These are phyloP conservation scores for Babylonia areolata DNA, from an alignment of 1,140 invertebrate species.

Conservation along the genomic window DNA sequence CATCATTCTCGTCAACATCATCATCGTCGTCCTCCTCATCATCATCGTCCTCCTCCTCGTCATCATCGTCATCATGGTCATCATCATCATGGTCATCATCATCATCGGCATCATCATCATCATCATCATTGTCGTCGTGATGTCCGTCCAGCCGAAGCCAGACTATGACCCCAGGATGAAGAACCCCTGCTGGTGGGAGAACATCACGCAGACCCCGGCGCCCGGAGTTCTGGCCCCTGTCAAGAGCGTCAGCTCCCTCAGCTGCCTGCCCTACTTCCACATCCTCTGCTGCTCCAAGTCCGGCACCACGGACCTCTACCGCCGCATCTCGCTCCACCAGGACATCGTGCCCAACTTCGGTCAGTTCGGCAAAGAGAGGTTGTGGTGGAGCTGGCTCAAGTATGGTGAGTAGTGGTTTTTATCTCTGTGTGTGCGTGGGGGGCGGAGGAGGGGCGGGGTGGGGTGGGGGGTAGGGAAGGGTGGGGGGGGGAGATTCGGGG, in stretches of 20 bases:
- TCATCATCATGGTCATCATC: too few relatives aligned
- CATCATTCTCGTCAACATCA: too few relatives aligned
- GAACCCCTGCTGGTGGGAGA: conserved; percentile 67
- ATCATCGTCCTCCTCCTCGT: too few relatives aligned
- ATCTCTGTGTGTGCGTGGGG: too few relatives aligned
- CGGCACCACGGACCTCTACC: conserved; percentile 66
- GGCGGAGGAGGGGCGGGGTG: too few relatives aligned
- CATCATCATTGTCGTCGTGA: not conserved
- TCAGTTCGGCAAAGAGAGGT: conserved; percentile 60
- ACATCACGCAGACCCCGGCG: conserved; percentile 12
- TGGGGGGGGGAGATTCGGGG: too few relatives aligned
- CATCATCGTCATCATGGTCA: too few relatives aligned
- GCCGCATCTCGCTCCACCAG: conserved; percentile 57
- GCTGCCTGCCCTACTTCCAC: conserved; percentile 67
- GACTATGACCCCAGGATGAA: conserved; percentile 46
- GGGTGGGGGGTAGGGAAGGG: too few relatives aligned
- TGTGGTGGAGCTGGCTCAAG: conserved; percentile 67
- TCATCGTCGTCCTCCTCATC: too few relatives aligned
- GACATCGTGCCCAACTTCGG: conserved; percentile 58
- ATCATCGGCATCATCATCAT: too few relatives aligned
- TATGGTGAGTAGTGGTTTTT: conserved; percentile 53
- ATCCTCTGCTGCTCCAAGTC: conserved; percentile 66
- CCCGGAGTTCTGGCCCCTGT: not conserved
- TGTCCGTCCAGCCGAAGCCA: conserved; percentile 25
- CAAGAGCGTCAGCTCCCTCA: not conserved